These are phyloP conservation scores for Alcedo quadribrachys DNA, from an alignment of 2,797 vertebrate species.

Conservation along the genomic window DNA sequence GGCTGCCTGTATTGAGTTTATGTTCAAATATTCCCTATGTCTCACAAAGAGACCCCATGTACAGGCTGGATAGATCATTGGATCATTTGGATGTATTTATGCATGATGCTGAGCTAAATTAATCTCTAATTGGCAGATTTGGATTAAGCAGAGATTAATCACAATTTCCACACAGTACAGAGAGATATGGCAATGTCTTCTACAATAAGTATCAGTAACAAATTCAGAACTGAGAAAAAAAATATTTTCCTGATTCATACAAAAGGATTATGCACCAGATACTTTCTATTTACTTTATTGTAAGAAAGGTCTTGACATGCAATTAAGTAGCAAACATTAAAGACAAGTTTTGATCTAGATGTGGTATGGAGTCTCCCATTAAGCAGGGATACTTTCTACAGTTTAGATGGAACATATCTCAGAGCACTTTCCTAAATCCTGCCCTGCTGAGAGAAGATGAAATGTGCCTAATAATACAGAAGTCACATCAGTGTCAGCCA, in stretches of 20 bases:
- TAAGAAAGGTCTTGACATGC: neutral
- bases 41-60: neutral
- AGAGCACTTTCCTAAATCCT: neutral
- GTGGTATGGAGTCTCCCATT: neutral
- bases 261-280: neutral
- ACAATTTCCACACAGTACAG: neutral
- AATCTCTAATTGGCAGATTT: neutral
- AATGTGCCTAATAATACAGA: neutral
- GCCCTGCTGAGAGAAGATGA: neutral
- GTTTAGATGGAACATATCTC: neutral
- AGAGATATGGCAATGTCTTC: neutral
- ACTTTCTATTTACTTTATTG: neutral
- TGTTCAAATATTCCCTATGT: neutral
- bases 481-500: neutral
- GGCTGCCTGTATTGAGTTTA: neutral
- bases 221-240: neutral
- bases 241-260: neutral
- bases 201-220: neutral
- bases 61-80: neutral
- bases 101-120: neutral
- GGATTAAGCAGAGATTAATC: neutral
- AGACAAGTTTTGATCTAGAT: neutral
- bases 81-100: neutral
- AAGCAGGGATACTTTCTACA: neutral
- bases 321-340: neutral